phyloP scores from a whole-genome alignment of 2,113 vertebrate species.

The Nesoenas mayeri region DNA sequence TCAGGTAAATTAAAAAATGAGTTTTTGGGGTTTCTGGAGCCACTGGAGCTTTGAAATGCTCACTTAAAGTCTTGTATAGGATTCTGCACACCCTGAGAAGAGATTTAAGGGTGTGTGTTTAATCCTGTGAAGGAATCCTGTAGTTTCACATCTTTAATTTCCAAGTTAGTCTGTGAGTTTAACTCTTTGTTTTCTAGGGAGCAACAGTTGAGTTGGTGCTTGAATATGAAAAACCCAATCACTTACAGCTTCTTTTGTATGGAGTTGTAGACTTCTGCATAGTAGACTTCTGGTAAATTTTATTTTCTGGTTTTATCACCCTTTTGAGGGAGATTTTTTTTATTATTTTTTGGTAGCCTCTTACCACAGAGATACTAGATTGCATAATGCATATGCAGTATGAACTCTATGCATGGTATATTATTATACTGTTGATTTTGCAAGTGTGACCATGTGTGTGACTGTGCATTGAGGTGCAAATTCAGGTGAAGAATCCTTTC shows the following conservation, averaged over 20 bases:
- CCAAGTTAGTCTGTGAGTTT: neutral
- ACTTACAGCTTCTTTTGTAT: neutral
- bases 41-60: neutral
- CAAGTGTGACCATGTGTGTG: neutral
- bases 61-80: neutral
- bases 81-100: neutral
- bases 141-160: slow-evolving; percentile 8
- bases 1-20: neutral
- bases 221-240: neutral
- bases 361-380: neutral
- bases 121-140: neutral
- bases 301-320: neutral
- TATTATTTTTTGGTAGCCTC: neutral
- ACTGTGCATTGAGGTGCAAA: neutral
- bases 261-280: neutral
- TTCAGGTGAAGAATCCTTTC: neutral
- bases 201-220: neutral
- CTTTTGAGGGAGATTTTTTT: neutral
- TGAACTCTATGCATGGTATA: neutral
- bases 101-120: neutral
- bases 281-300: neutral
- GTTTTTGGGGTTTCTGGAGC: neutral
- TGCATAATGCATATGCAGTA: neutral
- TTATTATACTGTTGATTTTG: neutral
- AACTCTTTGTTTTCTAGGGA: neutral